Percentiles rank a stretch among this genome's conserved stretches.
These are phyloP conservation scores for Esox masquinongy DNA, from an alignment of 2,797 vertebrate species.

Conservation along the genomic window DNA sequence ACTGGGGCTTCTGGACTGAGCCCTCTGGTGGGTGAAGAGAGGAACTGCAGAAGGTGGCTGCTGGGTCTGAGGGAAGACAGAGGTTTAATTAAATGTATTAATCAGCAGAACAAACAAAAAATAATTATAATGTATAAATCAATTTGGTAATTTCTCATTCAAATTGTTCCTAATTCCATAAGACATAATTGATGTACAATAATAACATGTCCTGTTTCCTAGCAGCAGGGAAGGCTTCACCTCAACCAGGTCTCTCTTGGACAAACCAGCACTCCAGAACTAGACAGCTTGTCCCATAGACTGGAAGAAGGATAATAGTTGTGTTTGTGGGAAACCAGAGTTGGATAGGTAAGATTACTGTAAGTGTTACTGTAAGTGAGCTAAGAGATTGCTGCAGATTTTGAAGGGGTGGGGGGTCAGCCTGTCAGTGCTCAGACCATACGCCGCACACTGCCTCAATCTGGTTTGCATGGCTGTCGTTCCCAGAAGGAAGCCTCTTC, in stretches of 20 bases:
- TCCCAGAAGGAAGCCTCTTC: too few species aligned
- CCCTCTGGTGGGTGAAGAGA: constrained; percentile 62
- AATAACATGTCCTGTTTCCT: too few species aligned
- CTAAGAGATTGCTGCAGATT: too few species aligned
- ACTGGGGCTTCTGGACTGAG: constrained; percentile 57
- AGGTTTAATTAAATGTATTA: background rate
- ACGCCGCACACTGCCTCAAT: too few species aligned
- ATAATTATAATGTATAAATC: too few species aligned
- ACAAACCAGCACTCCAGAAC: constrained; percentile 79
- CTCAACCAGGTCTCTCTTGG: constrained; percentile 58
- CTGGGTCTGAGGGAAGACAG: constrained; percentile 58
- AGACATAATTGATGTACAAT: too few species aligned
- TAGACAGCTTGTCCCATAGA: constrained; percentile 54
- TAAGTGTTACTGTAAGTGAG: background rate
- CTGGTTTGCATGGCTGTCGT: too few species aligned
- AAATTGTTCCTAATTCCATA: too few species aligned
- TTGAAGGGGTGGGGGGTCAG: too few species aligned
- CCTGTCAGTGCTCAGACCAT: too few species aligned
- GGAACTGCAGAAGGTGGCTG: constrained; percentile 63
- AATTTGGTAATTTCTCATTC: too few species aligned
- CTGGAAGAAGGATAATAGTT: constrained; percentile 25
- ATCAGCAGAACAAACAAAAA: too few species aligned
- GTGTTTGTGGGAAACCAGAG: background rate
- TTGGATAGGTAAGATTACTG: background rate
- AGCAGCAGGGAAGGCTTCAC: constrained; percentile 7